These are phyloP conservation scores for Geococcyx californianus DNA, from an alignment of 2,113 vertebrate genomes.

Conservation along the genomic window DNA sequence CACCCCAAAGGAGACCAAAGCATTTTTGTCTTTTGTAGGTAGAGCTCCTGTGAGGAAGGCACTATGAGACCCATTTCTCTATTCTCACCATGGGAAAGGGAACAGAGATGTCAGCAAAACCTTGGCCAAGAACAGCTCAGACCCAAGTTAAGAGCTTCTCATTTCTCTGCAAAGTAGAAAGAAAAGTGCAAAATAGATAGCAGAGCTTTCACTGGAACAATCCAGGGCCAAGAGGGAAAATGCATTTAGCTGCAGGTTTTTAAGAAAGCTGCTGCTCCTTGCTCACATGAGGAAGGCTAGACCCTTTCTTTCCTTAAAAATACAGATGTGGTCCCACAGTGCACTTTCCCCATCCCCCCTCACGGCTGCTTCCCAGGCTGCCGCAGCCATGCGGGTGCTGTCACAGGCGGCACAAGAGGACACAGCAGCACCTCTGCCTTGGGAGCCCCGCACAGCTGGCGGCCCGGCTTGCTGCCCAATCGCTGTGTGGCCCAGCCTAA, in stretches of 20 bases:
- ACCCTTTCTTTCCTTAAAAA: background rate
- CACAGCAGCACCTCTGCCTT: rapidly evolving
- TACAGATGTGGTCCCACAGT: rapidly evolving
- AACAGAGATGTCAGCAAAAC: background rate
- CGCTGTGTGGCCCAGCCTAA: conserved; percentile 38
- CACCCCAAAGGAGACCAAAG: background rate
- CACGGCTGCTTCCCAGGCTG: rapidly evolving
- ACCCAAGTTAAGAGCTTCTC: background rate
- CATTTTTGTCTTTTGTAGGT: rapidly evolving
- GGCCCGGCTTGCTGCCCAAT: background rate
- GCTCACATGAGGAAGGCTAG: background rate
- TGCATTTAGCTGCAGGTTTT: rapidly evolving
- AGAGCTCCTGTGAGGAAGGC: background rate
- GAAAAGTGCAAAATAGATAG: background rate
- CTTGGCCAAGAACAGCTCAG: background rate
- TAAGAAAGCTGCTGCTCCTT: background rate
- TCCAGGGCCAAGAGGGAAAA: background rate
- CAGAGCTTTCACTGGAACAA: background rate
- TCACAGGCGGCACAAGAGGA: background rate
- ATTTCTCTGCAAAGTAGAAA: background rate
- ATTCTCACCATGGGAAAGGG: background rate
- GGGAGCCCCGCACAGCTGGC: background rate
- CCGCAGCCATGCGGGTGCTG: background rate
- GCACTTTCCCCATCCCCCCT: background rate
- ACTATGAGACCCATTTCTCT: background rate